A percentile compares a stretch with the other conserved stretches of the same genome.
Evolutionary conservation across 2,888 invertebrate genomes (phyloP).

Genomic region (Cheilosia urbana): DNA sequence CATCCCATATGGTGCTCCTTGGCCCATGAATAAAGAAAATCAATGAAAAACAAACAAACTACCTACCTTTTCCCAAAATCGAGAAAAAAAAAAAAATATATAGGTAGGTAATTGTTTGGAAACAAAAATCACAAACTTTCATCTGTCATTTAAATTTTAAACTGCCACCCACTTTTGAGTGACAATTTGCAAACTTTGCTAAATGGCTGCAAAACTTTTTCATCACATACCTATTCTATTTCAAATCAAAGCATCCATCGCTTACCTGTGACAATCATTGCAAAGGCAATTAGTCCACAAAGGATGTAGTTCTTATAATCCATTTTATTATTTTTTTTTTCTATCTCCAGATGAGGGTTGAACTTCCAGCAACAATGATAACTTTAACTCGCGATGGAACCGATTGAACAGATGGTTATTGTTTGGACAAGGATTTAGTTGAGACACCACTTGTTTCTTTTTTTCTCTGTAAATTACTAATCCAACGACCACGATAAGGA

Average conservation of each 20-base stretch:
- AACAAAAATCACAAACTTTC: too few relatives aligned
- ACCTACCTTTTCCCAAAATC: too few relatives aligned
- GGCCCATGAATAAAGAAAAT: too few relatives aligned
- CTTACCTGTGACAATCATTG: conserved; percentile 65
- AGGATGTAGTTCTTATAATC: conserved; percentile 62
- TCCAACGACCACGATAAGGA: conserved; percentile 33
- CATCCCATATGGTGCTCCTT: too few relatives aligned
- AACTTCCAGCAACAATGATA: neutral
- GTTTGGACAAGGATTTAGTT: conserved; percentile 2
- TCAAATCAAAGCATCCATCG: neutral
- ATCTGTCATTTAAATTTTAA: too few relatives aligned
- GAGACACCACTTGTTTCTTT: neutral
- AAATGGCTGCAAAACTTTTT: too few relatives aligned
- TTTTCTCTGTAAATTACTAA: neutral
- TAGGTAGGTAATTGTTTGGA: too few relatives aligned
- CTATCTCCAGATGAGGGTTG: neutral
- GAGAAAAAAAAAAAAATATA: too few relatives aligned
- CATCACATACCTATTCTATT: too few relatives aligned
- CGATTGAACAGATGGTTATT: conserved; percentile 1
- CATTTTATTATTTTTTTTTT: conserved; percentile 38
- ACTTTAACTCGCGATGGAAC: neutral
- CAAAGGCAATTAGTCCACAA: conserved; percentile 63
- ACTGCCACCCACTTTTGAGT: too few relatives aligned
- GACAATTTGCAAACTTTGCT: too few relatives aligned
- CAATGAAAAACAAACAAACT: too few relatives aligned